Base-by-base conservation (phyloP, 2,797 vertebrate species). In the Parambassis ranga region DNA sequence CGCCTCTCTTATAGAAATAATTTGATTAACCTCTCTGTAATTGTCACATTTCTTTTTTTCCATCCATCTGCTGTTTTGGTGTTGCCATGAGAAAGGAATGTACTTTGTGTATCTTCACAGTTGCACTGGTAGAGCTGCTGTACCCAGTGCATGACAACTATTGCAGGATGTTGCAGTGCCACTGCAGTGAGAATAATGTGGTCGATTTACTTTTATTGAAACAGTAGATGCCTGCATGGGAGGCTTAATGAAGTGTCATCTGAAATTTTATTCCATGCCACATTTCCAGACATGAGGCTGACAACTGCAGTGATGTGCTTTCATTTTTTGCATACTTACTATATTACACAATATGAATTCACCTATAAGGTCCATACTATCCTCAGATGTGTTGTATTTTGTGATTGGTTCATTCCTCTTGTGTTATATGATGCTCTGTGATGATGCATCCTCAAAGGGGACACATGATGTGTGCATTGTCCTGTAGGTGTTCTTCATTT, bases 201-300 rank as follows among this genome's bases (percentile, higher is more conserved):
- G 57, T 75, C 64, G 44, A 26, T 33, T 46, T 6, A n/a, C n/a
- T 52, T 47, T 53, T 26, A 20, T 19, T 57, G 30, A 30, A 43
- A 57, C 51, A 41, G 43, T 15, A 55, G 64, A 52, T 41, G 28
- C 47, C 6, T 20, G 36, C 33, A 38, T 33, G 6, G 27, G 44
- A 56, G 16, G 23, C 19, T 52, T 47, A 16, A 65, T 35, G 71
- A 71, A 69, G 73, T 61, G 36, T 10, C 65, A 75, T 47, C 22
- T 5, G 22, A 75, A 38, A 65, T 63, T 33, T 50, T 36, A 57
- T 43, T 47, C 62, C 43, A 48, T 65, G 42, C 57, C 46, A 49
- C 61, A 36, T 60, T 70, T 13, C 35, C 60, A 64, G 26, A 24
- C 58, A 10, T 14, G 31, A 36, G 24, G 31, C 27, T 44, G 36